phyloP scores from a whole-genome alignment of 2,113 vertebrate genomes.

The rabbit (Oryctolagus cuniculus) region DNA sequence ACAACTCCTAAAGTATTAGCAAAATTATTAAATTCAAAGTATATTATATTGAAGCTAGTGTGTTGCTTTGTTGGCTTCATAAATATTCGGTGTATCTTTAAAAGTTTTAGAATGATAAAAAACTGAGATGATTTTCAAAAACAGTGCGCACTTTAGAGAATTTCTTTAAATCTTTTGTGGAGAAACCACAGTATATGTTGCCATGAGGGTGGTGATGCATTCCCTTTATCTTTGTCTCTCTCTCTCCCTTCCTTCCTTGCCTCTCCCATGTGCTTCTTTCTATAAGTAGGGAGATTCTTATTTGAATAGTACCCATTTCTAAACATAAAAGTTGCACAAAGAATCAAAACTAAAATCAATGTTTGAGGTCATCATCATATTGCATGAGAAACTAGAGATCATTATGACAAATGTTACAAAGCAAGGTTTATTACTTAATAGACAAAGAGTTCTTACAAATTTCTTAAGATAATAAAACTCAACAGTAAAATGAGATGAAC shows the following conservation, averaged over 20 bases:
- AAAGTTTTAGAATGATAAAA: background rate
- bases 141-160: background rate
- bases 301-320: background rate
- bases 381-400: background rate
- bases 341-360: background rate
- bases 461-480: background rate
- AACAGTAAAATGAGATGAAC: background rate
- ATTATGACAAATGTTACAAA: background rate
- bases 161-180: background rate
- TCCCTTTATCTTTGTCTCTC: background rate
- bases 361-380: background rate
- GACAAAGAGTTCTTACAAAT: background rate
- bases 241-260: background rate
- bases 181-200: background rate
- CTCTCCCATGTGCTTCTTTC: background rate
- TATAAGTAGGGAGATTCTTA: background rate
- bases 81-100: background rate
- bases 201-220: background rate
- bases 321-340: background rate
- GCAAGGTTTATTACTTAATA: background rate
- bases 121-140: background rate
- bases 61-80: background rate
- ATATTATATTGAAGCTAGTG: background rate
- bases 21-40: slow-evolving; percentile 30
- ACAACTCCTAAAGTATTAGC: background rate